Percentiles rank a stretch among this genome's conserved stretches.
These are phyloP conservation scores for Emydocephalus ijimae DNA, from an alignment of 2,113 vertebrate genomes.

Conservation along the genomic window DNA sequence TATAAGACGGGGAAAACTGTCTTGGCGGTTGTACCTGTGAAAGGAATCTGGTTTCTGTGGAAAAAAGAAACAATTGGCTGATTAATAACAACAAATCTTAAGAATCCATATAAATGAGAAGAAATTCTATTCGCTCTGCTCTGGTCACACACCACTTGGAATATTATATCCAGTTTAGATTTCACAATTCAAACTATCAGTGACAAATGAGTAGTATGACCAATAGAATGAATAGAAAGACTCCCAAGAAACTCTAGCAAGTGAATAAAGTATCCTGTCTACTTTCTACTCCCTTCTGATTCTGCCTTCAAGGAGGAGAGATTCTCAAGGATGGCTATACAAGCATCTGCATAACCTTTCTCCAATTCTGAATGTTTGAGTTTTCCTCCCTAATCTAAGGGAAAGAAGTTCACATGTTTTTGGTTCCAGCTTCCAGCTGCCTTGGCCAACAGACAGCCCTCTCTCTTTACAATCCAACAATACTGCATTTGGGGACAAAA, in stretches of 20 bases:
- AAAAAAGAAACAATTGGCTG: not conserved
- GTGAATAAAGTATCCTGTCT: not conserved
- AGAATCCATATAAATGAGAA: not conserved
- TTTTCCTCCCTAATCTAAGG: not conserved
- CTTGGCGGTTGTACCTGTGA: not conserved
- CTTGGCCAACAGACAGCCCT: not conserved
- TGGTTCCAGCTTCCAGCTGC: not conserved
- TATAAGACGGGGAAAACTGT: not conserved
- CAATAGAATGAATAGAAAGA: not conserved
- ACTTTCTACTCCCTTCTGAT: not conserved
- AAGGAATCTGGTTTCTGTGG: not conserved
- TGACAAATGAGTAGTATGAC: not conserved
- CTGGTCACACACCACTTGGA: not conserved
- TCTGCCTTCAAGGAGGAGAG: not conserved
- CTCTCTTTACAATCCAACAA: not conserved
- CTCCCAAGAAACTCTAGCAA: not conserved
- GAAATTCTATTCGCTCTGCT: not conserved
- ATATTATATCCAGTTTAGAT: not conserved
- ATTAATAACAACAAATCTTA: not conserved
- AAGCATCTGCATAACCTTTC: not conserved
- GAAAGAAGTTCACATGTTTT: not conserved
- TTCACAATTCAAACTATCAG: not conserved
- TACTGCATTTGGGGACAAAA: not conserved
- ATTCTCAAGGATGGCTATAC: not conserved
- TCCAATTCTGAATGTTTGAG: not conserved